A percentile compares a stretch with the other conserved stretches of the same genome.
These are phyloP conservation scores for Apostichopus leukothele DNA, from an alignment of 53 echinoderm and acorn worm genomes.

Conservation along the genomic window DNA sequence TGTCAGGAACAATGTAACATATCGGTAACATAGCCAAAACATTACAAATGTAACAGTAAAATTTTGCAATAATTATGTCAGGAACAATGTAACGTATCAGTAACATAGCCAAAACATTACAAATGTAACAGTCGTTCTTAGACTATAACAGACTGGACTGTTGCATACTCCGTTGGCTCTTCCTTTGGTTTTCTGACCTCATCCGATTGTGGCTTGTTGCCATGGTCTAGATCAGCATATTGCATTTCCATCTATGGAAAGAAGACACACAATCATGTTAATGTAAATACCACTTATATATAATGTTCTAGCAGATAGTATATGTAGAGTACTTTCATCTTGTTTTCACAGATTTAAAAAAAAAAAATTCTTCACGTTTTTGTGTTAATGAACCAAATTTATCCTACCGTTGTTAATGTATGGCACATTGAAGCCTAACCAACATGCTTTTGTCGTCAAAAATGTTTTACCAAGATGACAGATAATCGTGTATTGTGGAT, in stretches of 20 bases:
- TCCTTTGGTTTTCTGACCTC: background rate
- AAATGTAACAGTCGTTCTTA: background rate
- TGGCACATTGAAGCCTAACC: too few relatives aligned
- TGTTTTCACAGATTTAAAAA: too few relatives aligned
- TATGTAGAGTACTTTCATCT: too few relatives aligned
- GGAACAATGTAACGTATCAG: background rate
- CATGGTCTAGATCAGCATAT: constrained; percentile 36
- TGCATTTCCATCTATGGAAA: background rate
- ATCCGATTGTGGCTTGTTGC: background rate
- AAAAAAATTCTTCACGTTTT: too few relatives aligned
- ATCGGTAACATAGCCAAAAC: too few relatives aligned
- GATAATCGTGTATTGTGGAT: too few relatives aligned
- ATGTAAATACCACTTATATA: background rate
- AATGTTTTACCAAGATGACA: too few relatives aligned
- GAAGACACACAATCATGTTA: background rate
- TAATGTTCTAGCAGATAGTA: too few relatives aligned
- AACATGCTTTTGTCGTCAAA: too few relatives aligned
- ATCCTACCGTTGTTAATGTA: too few relatives aligned
- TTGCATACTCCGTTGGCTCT: constrained; percentile 27
- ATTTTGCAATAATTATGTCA: background rate
- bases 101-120: too few relatives aligned
- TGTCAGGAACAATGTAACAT: background rate
- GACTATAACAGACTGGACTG: constrained; percentile 38
- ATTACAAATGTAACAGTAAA: background rate
- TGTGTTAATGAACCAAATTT: too few relatives aligned